Evolutionary conservation across 2,797 vertebrate species (phyloP), one percentile per base, ranked within the genome.

Genomic region (Fratercula arctica): DNA sequence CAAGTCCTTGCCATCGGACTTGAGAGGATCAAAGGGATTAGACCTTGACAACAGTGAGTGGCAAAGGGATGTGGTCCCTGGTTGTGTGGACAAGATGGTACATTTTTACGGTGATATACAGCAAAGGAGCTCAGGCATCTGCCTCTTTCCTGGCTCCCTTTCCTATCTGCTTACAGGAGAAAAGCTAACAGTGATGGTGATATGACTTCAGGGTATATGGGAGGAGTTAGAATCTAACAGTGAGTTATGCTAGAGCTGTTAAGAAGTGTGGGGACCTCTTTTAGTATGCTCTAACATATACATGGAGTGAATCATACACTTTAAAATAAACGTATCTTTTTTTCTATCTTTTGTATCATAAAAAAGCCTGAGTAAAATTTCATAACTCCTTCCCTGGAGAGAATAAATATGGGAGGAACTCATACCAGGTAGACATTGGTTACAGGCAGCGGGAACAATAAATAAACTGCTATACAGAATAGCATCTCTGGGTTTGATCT

Each of bases 1-100:
- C 6, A 60, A 39, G 21, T 61, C 29, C 39, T 89, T 39, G 13
- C 39, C 7, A 7, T 6, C 31, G 31, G 11, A 54, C 2, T 57
- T 28, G 8, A 0, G 2, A 72, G 31, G 3, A 37, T 33, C 23
- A 53, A 82, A 73, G 33, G 10, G 9, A 35, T 67, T 59, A 48
- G 3, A 69, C 16, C n/a, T 25, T 5, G 6, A 18, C 0, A 2
- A 46, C 11, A 5, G 5, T 18, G 48, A 35, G 16, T 7, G 13
- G 28, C 31, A 66, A 69, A 57, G n/a, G 13, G 15, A 72, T 23
- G 23, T 13, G 4, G 21, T 77, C 7, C 14, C 69, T 59, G 26
- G 6, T 10, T 56, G 35, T 13, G 6, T 20, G 35, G 39, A 81
- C 6, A 54, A 81, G 17, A 46, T 15, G n/a, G 26, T 15, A 50